Percentiles rank a stretch among this genome's conserved stretches.
Evolutionary conservation across 1,140 invertebrate genomes (phyloP).

Genomic region (Eupristina koningsbergeri): DNA sequence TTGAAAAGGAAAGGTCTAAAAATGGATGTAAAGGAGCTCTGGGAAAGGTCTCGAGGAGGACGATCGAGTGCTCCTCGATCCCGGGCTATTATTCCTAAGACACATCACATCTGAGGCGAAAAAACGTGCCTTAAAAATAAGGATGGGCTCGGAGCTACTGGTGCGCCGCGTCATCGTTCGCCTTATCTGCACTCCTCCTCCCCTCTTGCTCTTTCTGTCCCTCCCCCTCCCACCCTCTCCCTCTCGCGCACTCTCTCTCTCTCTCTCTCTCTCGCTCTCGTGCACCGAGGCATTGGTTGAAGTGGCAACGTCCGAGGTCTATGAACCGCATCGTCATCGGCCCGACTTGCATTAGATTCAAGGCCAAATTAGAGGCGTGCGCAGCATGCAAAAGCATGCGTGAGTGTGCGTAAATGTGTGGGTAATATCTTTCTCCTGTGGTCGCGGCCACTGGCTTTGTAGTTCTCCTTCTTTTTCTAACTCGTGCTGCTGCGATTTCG

Average conservation of each 20-base stretch:
- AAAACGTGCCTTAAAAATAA: conserved; percentile 32
- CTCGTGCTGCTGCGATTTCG: not conserved
- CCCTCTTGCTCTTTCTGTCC: not conserved
- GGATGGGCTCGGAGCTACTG: conserved; percentile 12
- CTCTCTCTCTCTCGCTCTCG: not conserved
- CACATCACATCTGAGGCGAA: not conserved
- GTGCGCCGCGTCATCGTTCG: not conserved
- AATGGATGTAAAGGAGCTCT: not conserved
- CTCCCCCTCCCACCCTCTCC: not conserved
- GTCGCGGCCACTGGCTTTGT: not conserved
- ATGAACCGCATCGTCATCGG: conserved; percentile 59
- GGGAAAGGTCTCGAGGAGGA: not conserved
- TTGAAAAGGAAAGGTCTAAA: not conserved
- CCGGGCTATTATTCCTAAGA: conserved; percentile 22
- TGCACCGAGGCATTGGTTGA: conserved; percentile 52
- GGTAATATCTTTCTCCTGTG: not conserved
- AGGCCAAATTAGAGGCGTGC: conserved; percentile 66
- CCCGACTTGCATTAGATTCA: conserved; percentile 68
- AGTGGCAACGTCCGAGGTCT: conserved; percentile 61
- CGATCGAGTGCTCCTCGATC: not conserved
- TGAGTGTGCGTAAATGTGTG: conserved; percentile 33
- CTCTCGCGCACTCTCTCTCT: not conserved
- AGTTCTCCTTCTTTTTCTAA: not conserved
- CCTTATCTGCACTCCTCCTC: conserved; percentile 11
- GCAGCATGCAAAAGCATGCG: conserved; percentile 46